Evolutionary conservation across 2,888 invertebrate species (phyloP).

Genomic region (Dynastes maya): DNA sequence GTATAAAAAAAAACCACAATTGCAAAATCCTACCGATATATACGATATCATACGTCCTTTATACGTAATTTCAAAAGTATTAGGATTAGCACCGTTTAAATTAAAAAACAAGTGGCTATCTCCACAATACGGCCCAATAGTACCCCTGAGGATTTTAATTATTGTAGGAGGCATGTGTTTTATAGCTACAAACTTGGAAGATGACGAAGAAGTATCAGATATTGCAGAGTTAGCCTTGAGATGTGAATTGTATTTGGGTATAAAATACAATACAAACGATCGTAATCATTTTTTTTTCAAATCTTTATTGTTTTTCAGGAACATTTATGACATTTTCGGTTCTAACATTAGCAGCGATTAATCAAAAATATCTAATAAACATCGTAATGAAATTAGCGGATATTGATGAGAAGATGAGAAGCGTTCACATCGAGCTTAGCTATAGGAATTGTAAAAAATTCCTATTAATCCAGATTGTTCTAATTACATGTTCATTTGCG

Average conservation of each 20-base stretch:
- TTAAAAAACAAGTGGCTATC: conserved; percentile 42
- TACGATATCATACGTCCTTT: conserved; percentile 51
- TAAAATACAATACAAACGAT: background rate
- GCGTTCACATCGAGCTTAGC: conserved; percentile 48
- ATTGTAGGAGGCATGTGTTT: conserved; percentile 53
- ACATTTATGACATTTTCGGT: conserved; percentile 54
- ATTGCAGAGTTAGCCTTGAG: conserved; percentile 57
- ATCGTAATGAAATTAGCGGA: conserved; percentile 49
- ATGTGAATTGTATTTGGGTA: conserved; percentile 56
- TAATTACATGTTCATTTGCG: conserved; percentile 53
- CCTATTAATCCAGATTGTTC: conserved; percentile 52
- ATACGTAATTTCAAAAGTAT: conserved; percentile 58
- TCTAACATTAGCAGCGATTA: conserved; percentile 52
- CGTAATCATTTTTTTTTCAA: background rate
- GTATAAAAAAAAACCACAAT: no score
- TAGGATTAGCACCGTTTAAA: conserved; percentile 58
- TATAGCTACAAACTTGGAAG: conserved; percentile 53
- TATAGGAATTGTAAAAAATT: conserved; percentile 56
- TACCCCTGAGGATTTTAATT: conserved; percentile 45
- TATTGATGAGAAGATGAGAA: conserved; percentile 52
- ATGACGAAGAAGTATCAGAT: conserved; percentile 48
- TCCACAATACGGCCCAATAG: conserved; percentile 52
- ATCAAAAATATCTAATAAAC: conserved; percentile 52
- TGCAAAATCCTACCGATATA: background rate
- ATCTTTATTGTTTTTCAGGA: conserved; percentile 44